phyloP scores from a whole-genome alignment of 2,888 invertebrate genomes.

The Epinotia brunnichana region DNA sequence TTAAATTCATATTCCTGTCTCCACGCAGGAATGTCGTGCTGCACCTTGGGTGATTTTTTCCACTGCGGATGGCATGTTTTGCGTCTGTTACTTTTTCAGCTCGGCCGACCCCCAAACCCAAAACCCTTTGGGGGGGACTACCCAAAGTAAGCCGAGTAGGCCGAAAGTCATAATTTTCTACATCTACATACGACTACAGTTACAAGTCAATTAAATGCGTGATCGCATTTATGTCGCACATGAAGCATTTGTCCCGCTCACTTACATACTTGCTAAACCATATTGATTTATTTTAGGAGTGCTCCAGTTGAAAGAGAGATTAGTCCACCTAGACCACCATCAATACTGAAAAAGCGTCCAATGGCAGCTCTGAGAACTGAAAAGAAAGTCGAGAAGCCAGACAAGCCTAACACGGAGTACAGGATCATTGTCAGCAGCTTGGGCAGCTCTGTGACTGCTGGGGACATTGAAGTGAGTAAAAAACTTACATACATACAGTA shows the following conservation, averaged over 20 bases:
- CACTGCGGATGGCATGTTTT: background rate
- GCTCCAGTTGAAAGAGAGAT: conserved; percentile 62
- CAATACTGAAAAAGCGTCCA: conserved; percentile 80
- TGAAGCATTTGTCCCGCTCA: too few species aligned
- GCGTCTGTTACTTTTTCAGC: background rate
- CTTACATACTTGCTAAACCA: too few species aligned
- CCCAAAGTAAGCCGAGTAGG: too few species aligned
- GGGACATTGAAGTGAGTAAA: conserved; percentile 90
- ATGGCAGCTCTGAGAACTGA: conserved; percentile 74
- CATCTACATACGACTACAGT: too few species aligned
- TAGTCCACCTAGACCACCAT: conserved; percentile 76
- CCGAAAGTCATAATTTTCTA: too few species aligned
- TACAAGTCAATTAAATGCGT: too few species aligned
- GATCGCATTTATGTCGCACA: too few species aligned
- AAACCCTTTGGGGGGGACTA: too few species aligned
- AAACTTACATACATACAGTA: background rate
- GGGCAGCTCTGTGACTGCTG: conserved; percentile 92
- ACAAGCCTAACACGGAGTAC: conserved; percentile 85
- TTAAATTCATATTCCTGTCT: too few species aligned
- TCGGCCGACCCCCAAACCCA: background rate
- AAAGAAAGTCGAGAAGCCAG: conserved; percentile 61
- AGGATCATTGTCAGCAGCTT: conserved; percentile 96
- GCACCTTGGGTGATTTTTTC: background rate
- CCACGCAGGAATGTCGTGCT: too few species aligned
- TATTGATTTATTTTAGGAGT: conserved; percentile 55